These are phyloP conservation scores for Antheraea yamamai DNA, from an alignment of 2,888 invertebrate species.

Conservation along the genomic window DNA sequence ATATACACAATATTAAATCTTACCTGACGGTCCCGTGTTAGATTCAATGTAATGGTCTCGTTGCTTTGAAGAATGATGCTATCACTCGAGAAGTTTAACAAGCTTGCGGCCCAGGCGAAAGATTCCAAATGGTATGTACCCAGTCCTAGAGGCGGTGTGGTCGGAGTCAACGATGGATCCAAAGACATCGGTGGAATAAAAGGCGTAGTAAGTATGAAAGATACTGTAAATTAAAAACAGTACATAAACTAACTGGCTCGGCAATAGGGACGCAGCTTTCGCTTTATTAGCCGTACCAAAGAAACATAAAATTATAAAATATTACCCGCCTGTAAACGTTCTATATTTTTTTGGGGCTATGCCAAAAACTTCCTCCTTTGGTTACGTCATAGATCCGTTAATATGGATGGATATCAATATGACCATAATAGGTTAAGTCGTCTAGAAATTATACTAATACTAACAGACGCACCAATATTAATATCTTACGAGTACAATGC, in stretches of 20 bases:
- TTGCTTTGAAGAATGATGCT: conserved; percentile 48
- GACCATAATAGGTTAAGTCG: too few relatives aligned
- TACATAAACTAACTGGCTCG: background rate
- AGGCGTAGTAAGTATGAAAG: background rate
- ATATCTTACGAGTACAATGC: too few relatives aligned
- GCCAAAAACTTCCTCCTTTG: too few relatives aligned
- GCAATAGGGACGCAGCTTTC: background rate
- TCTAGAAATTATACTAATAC: too few relatives aligned
- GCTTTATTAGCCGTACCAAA: too few relatives aligned
- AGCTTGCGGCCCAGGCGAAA: conserved; percentile 52
- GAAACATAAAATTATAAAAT: background rate
- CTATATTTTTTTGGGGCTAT: background rate
- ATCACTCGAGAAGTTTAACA: conserved; percentile 46
- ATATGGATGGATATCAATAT: too few relatives aligned
- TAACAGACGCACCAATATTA: too few relatives aligned
- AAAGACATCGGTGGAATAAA: background rate
- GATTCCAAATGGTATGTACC: conserved; percentile 46
- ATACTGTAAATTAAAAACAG: background rate
- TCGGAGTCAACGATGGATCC: conserved; percentile 21
- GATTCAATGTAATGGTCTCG: conserved; percentile 50
- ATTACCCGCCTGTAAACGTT: background rate
- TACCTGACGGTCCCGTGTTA: conserved; percentile 48
- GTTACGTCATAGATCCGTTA: too few relatives aligned
- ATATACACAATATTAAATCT: conserved; percentile 20
- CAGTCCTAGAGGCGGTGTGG: background rate